These are phyloP conservation scores for Ochropacha duplaris DNA, from an alignment of 2,888 invertebrate species.

Conservation along the genomic window DNA sequence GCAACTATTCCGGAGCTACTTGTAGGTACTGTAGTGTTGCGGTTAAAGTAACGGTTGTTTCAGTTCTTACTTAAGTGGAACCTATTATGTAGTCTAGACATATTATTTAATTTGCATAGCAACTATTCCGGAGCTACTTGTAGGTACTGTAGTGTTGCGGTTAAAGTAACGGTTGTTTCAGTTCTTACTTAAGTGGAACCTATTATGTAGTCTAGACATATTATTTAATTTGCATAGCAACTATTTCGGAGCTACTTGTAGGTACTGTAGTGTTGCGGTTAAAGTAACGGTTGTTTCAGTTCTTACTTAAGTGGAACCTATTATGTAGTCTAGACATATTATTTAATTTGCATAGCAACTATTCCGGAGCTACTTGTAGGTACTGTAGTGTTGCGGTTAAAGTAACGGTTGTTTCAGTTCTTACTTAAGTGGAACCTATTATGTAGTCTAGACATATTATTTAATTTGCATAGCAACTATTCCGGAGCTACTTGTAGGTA, in stretches of 20 bases:
- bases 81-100: conserved; percentile 15
- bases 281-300: conserved; percentile 6
- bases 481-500: not conserved
- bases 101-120: conserved; percentile 12
- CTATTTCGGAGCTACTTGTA: not conserved
- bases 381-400: not conserved
- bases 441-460: conserved; percentile 14
- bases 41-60: conserved; percentile 2
- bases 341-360: conserved; percentile 10
- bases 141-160: not conserved
- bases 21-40: not conserved
- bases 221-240: conserved; percentile 11
- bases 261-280: not conserved
- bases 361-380: not conserved
- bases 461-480: conserved; percentile 4
- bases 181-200: conserved; percentile 15
- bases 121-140: not conserved
- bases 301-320: conserved; percentile 15
- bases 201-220: conserved; percentile 14
- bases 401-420: conserved; percentile 8
- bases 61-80: conserved; percentile 15
- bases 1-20: not conserved
- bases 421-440: conserved; percentile 16
- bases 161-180: conserved; percentile 4
- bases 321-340: conserved; percentile 14